Conservation (phyloP, 2,888 invertebrate genomes). For the Lysandra bellargus region DNA sequence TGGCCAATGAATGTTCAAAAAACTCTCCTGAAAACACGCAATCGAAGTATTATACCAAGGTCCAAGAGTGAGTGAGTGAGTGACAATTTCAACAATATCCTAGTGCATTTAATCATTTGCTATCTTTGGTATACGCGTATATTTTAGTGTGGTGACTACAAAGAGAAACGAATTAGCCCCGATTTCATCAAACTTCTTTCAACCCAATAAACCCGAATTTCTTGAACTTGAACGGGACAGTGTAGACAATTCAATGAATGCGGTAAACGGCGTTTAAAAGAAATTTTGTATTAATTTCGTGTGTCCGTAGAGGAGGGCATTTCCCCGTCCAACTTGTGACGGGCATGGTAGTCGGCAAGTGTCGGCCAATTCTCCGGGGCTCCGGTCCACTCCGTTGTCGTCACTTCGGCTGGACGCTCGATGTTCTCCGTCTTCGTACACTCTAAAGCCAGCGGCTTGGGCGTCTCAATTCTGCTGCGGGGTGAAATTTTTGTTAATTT, state of each 20-base stretch:
- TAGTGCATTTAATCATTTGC: no score
- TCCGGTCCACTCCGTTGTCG: constrained; percentile 68
- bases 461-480: constrained; percentile 67
- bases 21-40: neutral
- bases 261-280: neutral
- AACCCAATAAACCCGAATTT: neutral
- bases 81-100: neutral
- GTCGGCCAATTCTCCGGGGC: constrained; percentile 57
- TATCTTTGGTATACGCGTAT: no score
- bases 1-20: neutral
- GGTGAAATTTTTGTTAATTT: neutral
- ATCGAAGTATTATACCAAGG: neutral
- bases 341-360: constrained; percentile 69
- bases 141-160: neutral
- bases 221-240: no score
- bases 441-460: constrained; percentile 71
- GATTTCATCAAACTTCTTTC: neutral
- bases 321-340: constrained; percentile 74
- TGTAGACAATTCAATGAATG: neutral
- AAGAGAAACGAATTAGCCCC: neutral
- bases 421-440: constrained; percentile 55
- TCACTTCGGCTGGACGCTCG: constrained; percentile 73
- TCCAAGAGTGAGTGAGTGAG: neutral
- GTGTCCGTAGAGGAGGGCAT: constrained; percentile 75
- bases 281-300: constrained; percentile 60